A percentile compares a stretch with the other conserved stretches of the same genome.
Conservation (phyloP, 2,113 vertebrate genomes). For the Phaethornis superciliosus region DNA sequence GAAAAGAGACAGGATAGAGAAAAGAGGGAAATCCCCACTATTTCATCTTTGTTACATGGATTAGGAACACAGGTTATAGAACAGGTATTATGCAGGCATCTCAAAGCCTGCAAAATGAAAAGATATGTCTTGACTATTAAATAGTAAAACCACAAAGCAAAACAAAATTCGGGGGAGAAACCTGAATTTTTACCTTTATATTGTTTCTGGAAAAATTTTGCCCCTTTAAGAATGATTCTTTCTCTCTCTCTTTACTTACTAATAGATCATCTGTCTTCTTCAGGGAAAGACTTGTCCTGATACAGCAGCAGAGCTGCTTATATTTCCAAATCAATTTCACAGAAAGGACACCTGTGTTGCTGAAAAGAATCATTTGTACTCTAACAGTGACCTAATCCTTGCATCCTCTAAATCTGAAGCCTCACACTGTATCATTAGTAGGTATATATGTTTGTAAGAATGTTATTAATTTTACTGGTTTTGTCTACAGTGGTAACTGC, state of each 20-base stretch:
- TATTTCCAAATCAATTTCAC: not conserved
- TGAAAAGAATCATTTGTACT: slow-evolving; percentile 16
- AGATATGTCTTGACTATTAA: not conserved
- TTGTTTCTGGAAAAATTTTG: not conserved
- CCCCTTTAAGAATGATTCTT: not conserved
- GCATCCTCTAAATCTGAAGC: not conserved
- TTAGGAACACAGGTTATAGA: not conserved
- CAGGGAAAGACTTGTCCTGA: not conserved
- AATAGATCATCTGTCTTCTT: slow-evolving; percentile 21
- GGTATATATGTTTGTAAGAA: not conserved
- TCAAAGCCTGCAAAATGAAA: not conserved
- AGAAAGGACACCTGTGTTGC: not conserved
- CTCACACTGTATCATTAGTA: not conserved
- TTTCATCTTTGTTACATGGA: not conserved
- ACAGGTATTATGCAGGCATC: not conserved
- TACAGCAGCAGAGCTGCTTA: slow-evolving; percentile 12
- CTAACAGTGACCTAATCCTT: not conserved
- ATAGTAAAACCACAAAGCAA: not conserved
- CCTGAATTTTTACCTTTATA: too few relatives aligned
- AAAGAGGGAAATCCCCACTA: not conserved
- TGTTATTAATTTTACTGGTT: not conserved
- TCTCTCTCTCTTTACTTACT: not conserved
- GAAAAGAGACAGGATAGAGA: not conserved
- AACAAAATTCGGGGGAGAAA: too few relatives aligned
- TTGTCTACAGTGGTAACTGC: not conserved